phyloP scores from a whole-genome alignment of 2,797 vertebrate species.

The Macropodus opercularis region DNA sequence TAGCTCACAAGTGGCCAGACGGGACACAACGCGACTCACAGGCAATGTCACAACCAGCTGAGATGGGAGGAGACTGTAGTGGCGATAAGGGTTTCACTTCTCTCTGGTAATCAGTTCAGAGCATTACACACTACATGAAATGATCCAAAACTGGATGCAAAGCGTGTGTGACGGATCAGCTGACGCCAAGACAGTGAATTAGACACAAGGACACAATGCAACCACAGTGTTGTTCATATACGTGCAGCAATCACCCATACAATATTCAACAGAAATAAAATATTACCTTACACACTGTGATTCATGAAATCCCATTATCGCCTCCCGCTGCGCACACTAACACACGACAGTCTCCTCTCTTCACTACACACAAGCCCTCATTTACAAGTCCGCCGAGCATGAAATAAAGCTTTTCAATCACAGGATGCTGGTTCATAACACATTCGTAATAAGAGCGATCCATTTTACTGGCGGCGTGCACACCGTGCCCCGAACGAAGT shows the following conservation, averaged over 20 bases:
- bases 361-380: conserved; percentile 53
- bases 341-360: conserved; percentile 39
- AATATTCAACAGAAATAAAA: conserved; percentile 29
- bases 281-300: conserved; percentile 39
- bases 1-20: conserved; percentile 52
- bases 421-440: conserved; percentile 66
- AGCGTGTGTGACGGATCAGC: too few relatives aligned
- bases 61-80: conserved; percentile 23
- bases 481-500: conserved; percentile 39
- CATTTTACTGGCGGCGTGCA: conserved; percentile 59
- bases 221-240: too few relatives aligned
- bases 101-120: neutral
- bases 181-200: conserved; percentile 14
- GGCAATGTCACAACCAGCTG: conserved; percentile 57
- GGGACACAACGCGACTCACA: conserved; percentile 41
- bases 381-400: conserved; percentile 75
- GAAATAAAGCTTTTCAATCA: conserved; percentile 80
- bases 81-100: conserved; percentile 40
- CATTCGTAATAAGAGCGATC: conserved; percentile 67
- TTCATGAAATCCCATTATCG: conserved; percentile 53
- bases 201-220: conserved; percentile 2
- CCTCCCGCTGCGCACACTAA: conserved; percentile 26
- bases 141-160: too few relatives aligned
- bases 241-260: conserved; percentile 25
- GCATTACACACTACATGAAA: neutral